Percentiles rank a stretch among this genome's conserved stretches.
phyloP scores from a whole-genome alignment of 1,140 invertebrate genomes.

The Brachionus rubens region DNA sequence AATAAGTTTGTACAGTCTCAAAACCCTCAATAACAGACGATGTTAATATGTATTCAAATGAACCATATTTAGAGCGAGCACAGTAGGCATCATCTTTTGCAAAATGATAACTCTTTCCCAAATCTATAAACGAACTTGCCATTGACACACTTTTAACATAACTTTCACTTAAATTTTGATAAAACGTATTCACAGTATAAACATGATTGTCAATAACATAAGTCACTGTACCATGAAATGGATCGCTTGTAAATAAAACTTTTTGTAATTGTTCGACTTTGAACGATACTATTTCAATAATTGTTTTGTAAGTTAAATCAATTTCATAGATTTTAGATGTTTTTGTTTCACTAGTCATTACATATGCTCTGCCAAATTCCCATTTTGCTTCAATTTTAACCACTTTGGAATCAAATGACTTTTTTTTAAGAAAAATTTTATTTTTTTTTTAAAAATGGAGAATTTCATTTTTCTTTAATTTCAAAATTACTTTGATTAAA shows the following conservation, averaged over 20 bases:
- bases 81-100: neutral
- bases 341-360: constrained; percentile 18
- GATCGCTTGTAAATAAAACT: neutral
- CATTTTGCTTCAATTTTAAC: constrained; percentile 36
- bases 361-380: neutral
- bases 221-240: constrained; percentile 27
- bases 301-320: constrained; percentile 3
- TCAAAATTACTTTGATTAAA: constrained; percentile 15
- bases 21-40: neutral
- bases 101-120: constrained; percentile 4
- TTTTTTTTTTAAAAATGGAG: neutral
- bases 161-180: neutral
- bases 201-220: constrained; percentile 20
- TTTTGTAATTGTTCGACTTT: neutral
- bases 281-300: constrained; percentile 16
- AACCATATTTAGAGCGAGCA: neutral
- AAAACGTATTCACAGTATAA: constrained; percentile 7
- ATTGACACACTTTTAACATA: neutral
- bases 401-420: neutral
- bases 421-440: neutral
- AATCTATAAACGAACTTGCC: neutral
- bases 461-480: too few species aligned
- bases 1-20: constrained; percentile 6
- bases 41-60: neutral
- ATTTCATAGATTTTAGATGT: constrained; percentile 17